Base-by-base conservation (phyloP, 2,888 invertebrate species). In the Tetheella fluctuosa region DNA sequence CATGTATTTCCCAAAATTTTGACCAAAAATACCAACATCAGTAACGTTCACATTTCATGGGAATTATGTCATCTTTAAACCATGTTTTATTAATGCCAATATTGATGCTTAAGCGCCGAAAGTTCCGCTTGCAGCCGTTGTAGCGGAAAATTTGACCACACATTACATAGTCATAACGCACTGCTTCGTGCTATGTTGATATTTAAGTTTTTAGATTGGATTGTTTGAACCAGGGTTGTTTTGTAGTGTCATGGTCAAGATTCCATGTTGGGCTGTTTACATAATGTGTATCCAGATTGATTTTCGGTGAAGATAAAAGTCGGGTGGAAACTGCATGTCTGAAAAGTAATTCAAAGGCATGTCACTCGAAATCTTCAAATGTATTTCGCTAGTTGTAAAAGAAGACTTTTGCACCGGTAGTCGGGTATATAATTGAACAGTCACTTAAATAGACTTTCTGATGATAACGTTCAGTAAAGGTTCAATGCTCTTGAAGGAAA, bases 401-500 rank as follows among this genome's bases (percentile, higher is more conserved):
- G 13, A 34, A 8, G 30, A 30, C 30, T 10, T 10, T 7, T 8
- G 0, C 34, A n/a, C n/a, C 10, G n/a, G 6, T n/a, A n/a, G 39
- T 39, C 4, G 10, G 30, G 30, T 2, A 7, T 30, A 30, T 30
- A 37, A 3, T 42, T 42, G 42, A 42, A 10, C 6, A 34, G 13
- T 4, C 34, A 34, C 8, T 5, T 2, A 25, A 2, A 2, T 15
- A 39, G 5, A 42, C 15, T 1, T 37, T n/a, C 17, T 13, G 39
- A 42, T 6, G n/a, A 48, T 20, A 10, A 8, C 10, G 10, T 20
- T 48, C 6, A 8, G 10, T 48, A 48, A 48, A 8, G 20, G 48
- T 48, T 48, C 48, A 48, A 1, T 48, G 48, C 20, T 20, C 48
- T 48, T 48, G 48, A 48, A 48, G 10, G 20, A 48, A 48, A 48